phyloP scores from a whole-genome alignment of 2,113 vertebrate genomes.

The Cranoglanis bouderius region DNA sequence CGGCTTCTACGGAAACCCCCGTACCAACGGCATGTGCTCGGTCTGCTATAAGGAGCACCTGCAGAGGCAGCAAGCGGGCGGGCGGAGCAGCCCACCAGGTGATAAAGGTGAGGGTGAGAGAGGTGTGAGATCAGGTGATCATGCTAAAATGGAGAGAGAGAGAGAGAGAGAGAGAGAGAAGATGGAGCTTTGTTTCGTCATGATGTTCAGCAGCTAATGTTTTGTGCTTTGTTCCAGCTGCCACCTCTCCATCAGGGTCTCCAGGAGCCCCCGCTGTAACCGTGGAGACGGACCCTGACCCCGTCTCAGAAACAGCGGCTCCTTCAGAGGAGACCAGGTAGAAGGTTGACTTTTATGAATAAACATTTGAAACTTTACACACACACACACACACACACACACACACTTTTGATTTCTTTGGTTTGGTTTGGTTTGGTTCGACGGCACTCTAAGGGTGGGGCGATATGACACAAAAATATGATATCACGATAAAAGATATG shows the following conservation, averaged over 20 bases:
- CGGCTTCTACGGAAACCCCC: slow-evolving; percentile 88
- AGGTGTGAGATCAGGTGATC: slow-evolving; percentile 17
- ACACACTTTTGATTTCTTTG: not conserved
- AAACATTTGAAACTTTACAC: not conserved
- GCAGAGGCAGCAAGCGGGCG: slow-evolving; percentile 86
- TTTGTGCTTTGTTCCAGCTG: slow-evolving; percentile 59
- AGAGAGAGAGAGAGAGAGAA: not conserved
- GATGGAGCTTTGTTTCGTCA: not conserved
- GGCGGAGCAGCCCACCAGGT: slow-evolving; percentile 81
- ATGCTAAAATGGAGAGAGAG: not conserved
- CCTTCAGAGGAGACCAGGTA: slow-evolving; percentile 70
- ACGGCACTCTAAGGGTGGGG: not conserved
- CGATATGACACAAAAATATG: not conserved
- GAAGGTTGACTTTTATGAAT: not conserved
- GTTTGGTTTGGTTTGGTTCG: not conserved
- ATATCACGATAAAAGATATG: not conserved
- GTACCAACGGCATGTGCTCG: slow-evolving; percentile 90
- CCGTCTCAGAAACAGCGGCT: slow-evolving; percentile 67
- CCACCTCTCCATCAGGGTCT: slow-evolving; percentile 70
- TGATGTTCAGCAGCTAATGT: slow-evolving; percentile 34
- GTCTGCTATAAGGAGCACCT: slow-evolving; percentile 91
- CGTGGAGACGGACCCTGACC: slow-evolving; percentile 69
- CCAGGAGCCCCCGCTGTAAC: slow-evolving; percentile 68
- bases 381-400: not conserved
- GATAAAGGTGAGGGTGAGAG: slow-evolving; percentile 73